Base-by-base conservation (phyloP, 2,888 invertebrate genomes). In the Caenorhabditis becei region DNA sequence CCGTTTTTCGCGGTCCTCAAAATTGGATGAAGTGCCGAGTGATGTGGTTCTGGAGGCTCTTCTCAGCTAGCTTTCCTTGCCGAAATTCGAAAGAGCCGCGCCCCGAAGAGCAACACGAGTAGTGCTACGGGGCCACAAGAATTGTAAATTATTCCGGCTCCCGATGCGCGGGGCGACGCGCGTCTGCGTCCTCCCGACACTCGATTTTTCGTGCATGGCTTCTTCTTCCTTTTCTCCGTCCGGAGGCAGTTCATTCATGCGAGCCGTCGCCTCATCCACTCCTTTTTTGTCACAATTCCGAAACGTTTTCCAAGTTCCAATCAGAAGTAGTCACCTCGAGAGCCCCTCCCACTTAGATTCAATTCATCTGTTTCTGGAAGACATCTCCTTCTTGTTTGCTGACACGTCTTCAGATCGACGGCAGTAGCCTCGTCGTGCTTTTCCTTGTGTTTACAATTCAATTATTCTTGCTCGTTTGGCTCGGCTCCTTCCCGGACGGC, bases 101-200 rank as follows among this genome's bases (percentile, higher is more conserved):
- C 49, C 58, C 54, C 41, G 37, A 70, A 61, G 58, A 65, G 65
- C 54, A 56, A 56, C 56, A 63, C 63, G 71, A 63, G 77, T 54
- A 63, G 59, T 26, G 44, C 37, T 41, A 51, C 28, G 53, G 71
- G 53, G 56, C 59, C 75, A 63, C 72, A 59, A 74, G 74, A 74
- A 74, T 74, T 74, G 74, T 74, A 74, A 74, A 74, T 74, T 74
- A 74, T 74, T 74, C 74, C 58, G 65, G 74, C 74, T 74, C 66
- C 58, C 66, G 65, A 66, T 63, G 56, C 59, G 65, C 56, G 41
- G 24, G 51, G 70, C 62, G 62, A 49, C 61, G 53, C 63, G 49
- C 58, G 47, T 72, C 72, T 66, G 37, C 66, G 74, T 74, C 74
- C 18, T 65, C 59, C 23, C 66, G 74, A 74, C 74, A 65, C 72